These are phyloP conservation scores for Eleginops maclovinus DNA, from an alignment of 2,113 vertebrate species.

Conservation along the genomic window DNA sequence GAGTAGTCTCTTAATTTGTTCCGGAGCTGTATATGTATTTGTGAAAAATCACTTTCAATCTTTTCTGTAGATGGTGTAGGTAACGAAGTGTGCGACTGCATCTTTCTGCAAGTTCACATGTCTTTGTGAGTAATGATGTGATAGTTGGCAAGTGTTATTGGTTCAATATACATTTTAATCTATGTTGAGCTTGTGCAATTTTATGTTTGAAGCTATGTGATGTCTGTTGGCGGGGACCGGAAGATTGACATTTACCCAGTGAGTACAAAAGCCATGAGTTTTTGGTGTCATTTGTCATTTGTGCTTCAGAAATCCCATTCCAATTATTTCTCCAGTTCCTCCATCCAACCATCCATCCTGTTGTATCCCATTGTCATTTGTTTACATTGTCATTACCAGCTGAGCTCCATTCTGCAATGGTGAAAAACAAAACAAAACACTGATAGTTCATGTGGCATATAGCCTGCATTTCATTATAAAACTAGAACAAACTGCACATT, in stretches of 20 bases:
- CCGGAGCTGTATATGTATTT: too few relatives aligned
- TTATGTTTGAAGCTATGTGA: slow-evolving; percentile 78
- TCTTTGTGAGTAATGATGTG: slow-evolving; percentile 80
- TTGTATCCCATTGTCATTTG: slow-evolving; percentile 46
- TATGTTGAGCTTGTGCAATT: slow-evolving; percentile 43
- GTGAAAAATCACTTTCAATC: slow-evolving; percentile 6
- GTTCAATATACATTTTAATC: slow-evolving; percentile 33
- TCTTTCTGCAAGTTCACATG: slow-evolving; percentile 80
- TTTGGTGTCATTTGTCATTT: slow-evolving; percentile 24
- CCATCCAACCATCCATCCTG: slow-evolving; percentile 1
- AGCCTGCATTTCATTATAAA: slow-evolving; percentile 31
- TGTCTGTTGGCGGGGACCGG: slow-evolving; percentile 83
- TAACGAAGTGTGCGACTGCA: slow-evolving; percentile 83
- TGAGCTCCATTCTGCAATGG: too few relatives aligned
- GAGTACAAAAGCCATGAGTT: slow-evolving; percentile 75
- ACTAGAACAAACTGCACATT: background rate
- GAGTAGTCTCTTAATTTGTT: too few relatives aligned
- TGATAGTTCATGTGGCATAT: background rate
- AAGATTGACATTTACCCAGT: slow-evolving; percentile 84
- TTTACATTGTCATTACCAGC: slow-evolving; percentile 48
- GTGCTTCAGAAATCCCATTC: slow-evolving; percentile 37
- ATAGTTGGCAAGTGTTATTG: slow-evolving; percentile 29
- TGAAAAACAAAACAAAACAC: too few relatives aligned
- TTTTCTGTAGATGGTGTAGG: slow-evolving; percentile 71
- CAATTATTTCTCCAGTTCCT: slow-evolving; percentile 49